phyloP scores from a whole-genome alignment of 1,140 invertebrate genomes.

The Caenorhabditis remanei region DNA sequence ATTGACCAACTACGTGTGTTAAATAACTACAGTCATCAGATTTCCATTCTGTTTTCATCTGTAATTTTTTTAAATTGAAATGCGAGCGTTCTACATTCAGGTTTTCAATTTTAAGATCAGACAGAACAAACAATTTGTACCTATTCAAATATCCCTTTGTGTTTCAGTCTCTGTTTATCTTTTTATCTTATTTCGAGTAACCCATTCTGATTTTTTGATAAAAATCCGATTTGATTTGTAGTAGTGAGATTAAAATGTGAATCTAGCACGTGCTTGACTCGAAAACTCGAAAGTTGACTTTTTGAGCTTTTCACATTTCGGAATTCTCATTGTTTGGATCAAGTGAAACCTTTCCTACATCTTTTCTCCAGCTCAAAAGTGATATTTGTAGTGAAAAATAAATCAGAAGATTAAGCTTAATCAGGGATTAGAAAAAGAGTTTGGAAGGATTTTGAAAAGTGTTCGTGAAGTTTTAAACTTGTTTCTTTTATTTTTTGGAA shows the following conservation, averaged over 20 bases:
- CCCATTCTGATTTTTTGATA: too few relatives aligned
- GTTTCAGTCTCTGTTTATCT: background rate
- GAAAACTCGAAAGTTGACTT: background rate
- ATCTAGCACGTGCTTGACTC: background rate
- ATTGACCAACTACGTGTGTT: too few relatives aligned
- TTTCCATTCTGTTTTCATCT: too few relatives aligned
- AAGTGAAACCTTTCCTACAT: background rate
- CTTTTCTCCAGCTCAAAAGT: background rate
- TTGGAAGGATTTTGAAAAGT: background rate
- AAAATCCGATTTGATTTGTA: too few relatives aligned
- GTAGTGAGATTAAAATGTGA: background rate
- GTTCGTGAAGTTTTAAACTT: background rate
- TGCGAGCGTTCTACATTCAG: too few relatives aligned
- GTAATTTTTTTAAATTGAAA: too few relatives aligned
- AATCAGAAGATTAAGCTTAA: background rate
- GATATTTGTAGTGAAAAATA: slow-evolving; percentile 9
- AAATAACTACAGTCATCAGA: too few relatives aligned
- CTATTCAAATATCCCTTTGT: too few relatives aligned
- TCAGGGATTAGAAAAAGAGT: background rate
- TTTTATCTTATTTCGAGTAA: background rate
- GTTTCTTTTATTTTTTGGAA: too few relatives aligned
- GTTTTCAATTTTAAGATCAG: too few relatives aligned
- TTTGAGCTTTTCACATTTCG: background rate
- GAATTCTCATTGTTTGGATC: background rate
- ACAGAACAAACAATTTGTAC: too few relatives aligned